These are phyloP conservation scores for Cuniculus paca DNA, from an alignment of 2,797 vertebrate genomes.

Conservation along the genomic window DNA sequence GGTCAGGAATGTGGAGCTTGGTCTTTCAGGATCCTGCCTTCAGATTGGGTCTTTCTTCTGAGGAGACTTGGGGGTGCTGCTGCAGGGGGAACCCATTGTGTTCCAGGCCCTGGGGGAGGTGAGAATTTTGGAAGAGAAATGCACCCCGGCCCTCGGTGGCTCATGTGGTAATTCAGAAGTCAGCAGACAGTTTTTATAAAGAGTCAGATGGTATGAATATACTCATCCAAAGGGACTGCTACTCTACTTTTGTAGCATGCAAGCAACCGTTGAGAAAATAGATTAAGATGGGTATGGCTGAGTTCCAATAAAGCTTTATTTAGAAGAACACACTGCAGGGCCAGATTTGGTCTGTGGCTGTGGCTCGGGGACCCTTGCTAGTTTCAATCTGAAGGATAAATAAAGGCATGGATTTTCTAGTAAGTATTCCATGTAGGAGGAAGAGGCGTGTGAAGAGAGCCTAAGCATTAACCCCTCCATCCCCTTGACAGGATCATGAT, in stretches of 20 bases:
- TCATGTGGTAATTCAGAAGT: neutral
- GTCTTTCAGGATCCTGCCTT: neutral
- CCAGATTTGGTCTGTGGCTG: neutral
- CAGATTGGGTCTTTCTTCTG: neutral
- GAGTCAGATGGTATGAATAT: neutral
- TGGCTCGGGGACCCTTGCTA: neutral
- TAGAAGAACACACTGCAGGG: neutral
- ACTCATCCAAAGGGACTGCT: neutral
- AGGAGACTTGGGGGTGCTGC: neutral
- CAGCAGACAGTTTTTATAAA: neutral
- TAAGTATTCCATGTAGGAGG: neutral
- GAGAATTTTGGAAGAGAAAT: neutral
- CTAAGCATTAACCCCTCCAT: neutral
- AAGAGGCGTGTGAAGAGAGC: neutral
- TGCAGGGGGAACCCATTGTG: neutral
- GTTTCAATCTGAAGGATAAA: neutral
- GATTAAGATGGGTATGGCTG: neutral
- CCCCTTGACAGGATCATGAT: neutral
- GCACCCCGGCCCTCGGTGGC: neutral
- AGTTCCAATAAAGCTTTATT: constrained; percentile 37
- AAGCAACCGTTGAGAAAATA: neutral
- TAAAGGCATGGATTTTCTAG: neutral
- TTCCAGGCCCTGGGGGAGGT: neutral
- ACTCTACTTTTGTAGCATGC: neutral
- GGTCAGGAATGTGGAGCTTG: neutral